Conservation (phyloP, 2,888 invertebrate species). For the Megastigmus dorsalis region DNA sequence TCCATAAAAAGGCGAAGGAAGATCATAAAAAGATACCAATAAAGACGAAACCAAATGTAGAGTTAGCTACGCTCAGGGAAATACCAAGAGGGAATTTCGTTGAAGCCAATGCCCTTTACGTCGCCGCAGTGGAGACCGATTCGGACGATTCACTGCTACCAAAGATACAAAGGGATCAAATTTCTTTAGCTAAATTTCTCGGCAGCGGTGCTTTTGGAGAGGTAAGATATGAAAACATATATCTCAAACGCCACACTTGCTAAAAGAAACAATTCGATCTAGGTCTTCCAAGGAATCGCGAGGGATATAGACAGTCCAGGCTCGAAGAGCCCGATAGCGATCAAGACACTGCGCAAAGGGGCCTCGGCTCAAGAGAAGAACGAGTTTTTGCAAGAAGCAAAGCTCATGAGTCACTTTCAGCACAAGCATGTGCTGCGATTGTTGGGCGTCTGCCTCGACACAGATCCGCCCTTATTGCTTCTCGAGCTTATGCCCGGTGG, state of each 20-base stretch:
- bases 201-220: conserved; percentile 98
- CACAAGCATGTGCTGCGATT: conserved; percentile 96
- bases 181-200: conserved; percentile 90
- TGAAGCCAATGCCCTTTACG: conserved; percentile 91
- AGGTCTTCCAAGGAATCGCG: conserved; percentile 91
- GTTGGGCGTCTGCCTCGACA: conserved; percentile 95
- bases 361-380: conserved; percentile 92
- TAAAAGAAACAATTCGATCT: neutral
- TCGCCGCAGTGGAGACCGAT: conserved; percentile 79
- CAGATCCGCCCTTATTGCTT: conserved; percentile 94
- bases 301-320: conserved; percentile 80
- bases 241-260: too few relatives aligned
- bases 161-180: conserved; percentile 89
- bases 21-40: conserved; percentile 82
- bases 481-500: conserved; percentile 99
- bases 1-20: conserved; percentile 79
- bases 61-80: conserved; percentile 90
- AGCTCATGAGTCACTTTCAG: conserved; percentile 97
- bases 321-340: conserved; percentile 85
- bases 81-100: conserved; percentile 85
- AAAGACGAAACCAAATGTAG: conserved; percentile 83
- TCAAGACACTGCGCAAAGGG: conserved; percentile 95
- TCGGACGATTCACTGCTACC: conserved; percentile 88
- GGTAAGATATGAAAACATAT: conserved; percentile 74
- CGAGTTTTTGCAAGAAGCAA: conserved; percentile 97